phyloP scores from a whole-genome alignment of 2,113 vertebrate species.

The Cyprinodon brontotheroides region DNA sequence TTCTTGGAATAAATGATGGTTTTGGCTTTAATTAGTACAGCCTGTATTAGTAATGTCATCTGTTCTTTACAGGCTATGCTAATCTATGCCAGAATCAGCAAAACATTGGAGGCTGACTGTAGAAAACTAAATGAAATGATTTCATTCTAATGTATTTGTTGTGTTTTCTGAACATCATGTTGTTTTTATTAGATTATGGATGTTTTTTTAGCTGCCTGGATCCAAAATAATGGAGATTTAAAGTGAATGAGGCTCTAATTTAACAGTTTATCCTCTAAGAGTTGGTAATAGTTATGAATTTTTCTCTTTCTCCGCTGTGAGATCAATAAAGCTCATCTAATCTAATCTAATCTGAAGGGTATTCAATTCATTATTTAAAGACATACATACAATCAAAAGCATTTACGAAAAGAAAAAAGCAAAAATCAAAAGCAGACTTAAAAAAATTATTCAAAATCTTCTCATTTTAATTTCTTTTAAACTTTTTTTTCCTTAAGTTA shows the following conservation, averaged over 20 bases:
- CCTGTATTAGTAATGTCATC: conserved; percentile 84
- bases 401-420: too few relatives aligned
- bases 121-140: neutral
- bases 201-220: neutral
- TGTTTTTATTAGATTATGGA: neutral
- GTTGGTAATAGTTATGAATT: neutral
- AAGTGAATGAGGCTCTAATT: neutral
- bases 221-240: neutral
- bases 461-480: too few relatives aligned
- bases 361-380: too few relatives aligned
- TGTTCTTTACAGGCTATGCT: conserved; percentile 87
- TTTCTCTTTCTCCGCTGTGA: too few relatives aligned
- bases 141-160: neutral
- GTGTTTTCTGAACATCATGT: neutral
- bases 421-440: too few relatives aligned
- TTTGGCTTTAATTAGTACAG: conserved; percentile 88
- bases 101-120: conserved; percentile 55
- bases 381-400: too few relatives aligned
- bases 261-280: neutral
- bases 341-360: too few relatives aligned
- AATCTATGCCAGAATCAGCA: conserved; percentile 86
- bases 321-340: too few relatives aligned
- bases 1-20: conserved; percentile 69
- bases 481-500: too few relatives aligned
- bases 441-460: too few relatives aligned